Conservation (phyloP, 2,113 vertebrate genomes). For the Onychorhynchus coronatus region DNA sequence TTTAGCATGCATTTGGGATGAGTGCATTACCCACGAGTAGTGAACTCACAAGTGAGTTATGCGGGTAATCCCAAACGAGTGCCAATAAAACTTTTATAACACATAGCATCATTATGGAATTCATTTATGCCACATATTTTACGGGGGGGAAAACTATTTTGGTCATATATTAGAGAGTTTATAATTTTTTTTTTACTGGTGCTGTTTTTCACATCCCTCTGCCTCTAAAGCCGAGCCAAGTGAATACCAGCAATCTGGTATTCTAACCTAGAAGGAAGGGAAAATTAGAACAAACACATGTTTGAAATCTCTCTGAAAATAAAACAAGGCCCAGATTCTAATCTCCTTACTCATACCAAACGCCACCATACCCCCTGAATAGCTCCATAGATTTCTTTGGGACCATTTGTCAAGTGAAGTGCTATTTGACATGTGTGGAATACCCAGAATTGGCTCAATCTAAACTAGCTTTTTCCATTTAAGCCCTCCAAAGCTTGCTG, state of each 20-base stretch:
- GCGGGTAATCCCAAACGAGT: constrained; percentile 30
- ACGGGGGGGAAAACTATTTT: background rate
- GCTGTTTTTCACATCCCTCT: constrained; percentile 21
- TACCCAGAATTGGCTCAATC: constrained; percentile 20
- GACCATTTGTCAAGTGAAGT: constrained; percentile 50
- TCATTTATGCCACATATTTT: constrained; percentile 43
- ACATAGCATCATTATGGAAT: constrained; percentile 34
- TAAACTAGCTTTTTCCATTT: constrained; percentile 43
- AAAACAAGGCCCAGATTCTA: constrained; percentile 17
- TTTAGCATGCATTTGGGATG: constrained; percentile 47
- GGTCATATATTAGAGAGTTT: constrained; percentile 13
- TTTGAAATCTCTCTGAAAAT: constrained; percentile 47
- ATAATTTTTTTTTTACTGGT: background rate
- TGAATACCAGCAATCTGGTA: background rate
- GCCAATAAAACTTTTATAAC: constrained; percentile 48
- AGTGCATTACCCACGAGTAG: constrained; percentile 31
- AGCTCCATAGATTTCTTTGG: constrained; percentile 25
- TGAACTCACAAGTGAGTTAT: constrained; percentile 59
- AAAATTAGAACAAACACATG: constrained; percentile 31
- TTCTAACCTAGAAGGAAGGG: background rate
- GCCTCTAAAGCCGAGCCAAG: background rate
- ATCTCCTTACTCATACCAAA: constrained; percentile 34
- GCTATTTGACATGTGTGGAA: constrained; percentile 5
- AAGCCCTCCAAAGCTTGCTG: constrained; percentile 33
- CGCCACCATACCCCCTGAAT: background rate